phyloP scores from a whole-genome alignment of 2,113 vertebrate genomes.

The Sphaerodactylus townsendi region DNA sequence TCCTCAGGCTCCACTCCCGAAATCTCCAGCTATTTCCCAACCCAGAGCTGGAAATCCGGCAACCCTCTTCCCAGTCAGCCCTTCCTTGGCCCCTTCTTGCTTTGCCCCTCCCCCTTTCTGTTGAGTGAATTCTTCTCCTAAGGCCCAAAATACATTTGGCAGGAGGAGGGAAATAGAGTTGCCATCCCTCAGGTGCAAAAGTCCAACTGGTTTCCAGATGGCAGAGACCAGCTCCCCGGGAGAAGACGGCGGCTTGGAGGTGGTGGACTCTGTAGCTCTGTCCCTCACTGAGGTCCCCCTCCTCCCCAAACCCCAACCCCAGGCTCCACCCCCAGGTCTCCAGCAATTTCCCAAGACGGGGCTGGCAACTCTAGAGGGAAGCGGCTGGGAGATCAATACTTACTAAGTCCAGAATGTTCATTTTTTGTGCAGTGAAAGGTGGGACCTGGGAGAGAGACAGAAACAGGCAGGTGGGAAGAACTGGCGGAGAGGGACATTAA shows the following conservation, averaged over 20 bases:
- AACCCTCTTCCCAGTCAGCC: neutral
- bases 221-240: too few species aligned
- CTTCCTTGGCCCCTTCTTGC: neutral
- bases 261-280: too few species aligned
- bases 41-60: too few species aligned
- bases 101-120: neutral
- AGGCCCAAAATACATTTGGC: neutral
- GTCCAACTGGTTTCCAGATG: too few species aligned
- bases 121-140: neutral
- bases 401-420: neutral
- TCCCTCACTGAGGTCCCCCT: too few species aligned
- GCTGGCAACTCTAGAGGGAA: neutral
- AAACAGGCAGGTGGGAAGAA: neutral
- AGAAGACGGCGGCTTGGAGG: too few species aligned
- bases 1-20: too few species aligned
- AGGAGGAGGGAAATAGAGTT: neutral
- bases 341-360: neutral
- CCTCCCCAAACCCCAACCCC: too few species aligned
- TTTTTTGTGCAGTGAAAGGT: neutral
- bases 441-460: slow-evolving; percentile 37
- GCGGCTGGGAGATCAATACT: slow-evolving; percentile 31
- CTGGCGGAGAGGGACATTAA: neutral
- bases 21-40: too few species aligned
- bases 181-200: too few species aligned
- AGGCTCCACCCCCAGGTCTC: too few species aligned